A percentile compares a stretch with the other conserved stretches of the same genome.
phyloP scores from a whole-genome alignment of 92 coral and sea anemone species.

The Parazoanthus swiftii region DNA sequence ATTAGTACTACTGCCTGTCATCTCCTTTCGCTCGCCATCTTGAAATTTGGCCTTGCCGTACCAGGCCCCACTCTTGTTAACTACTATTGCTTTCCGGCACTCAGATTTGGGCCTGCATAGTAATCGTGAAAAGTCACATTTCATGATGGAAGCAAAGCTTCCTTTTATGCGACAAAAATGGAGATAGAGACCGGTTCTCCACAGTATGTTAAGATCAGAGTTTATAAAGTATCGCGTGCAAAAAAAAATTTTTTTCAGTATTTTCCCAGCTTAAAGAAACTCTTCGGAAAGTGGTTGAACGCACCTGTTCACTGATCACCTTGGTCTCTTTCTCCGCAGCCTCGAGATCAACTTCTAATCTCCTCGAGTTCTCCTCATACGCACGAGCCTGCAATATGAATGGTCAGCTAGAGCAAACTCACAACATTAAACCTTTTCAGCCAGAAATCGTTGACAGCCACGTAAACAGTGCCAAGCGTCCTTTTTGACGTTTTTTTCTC shows the following conservation, averaged over 20 bases:
- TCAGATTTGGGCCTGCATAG: not conserved
- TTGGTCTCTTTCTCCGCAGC: conserved; percentile 76
- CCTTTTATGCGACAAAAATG: no score
- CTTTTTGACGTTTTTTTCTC: not conserved
- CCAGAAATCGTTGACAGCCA: not conserved
- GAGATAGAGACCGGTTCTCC: no score
- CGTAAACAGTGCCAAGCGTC: no score
- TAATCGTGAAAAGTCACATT: not conserved
- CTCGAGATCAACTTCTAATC: conserved; percentile 78
- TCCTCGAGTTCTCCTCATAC: conserved; percentile 78
- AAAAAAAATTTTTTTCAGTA: not conserved
- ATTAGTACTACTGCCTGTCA: not conserved
- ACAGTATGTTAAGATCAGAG: no score
- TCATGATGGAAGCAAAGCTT: not conserved
- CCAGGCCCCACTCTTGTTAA: not conserved
- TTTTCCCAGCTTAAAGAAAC: no score
- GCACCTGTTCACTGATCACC: conserved; percentile 78
- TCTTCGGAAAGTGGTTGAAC: not conserved
- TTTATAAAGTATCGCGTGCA: no score
- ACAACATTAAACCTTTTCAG: not conserved
- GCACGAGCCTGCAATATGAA: conserved; percentile 69
- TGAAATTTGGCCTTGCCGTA: not conserved
- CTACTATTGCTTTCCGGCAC: no score
- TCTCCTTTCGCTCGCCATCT: not conserved
- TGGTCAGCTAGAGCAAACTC: not conserved